Conservation (phyloP, 2,888 invertebrate genomes). For the Melinaea menophilus region DNA sequence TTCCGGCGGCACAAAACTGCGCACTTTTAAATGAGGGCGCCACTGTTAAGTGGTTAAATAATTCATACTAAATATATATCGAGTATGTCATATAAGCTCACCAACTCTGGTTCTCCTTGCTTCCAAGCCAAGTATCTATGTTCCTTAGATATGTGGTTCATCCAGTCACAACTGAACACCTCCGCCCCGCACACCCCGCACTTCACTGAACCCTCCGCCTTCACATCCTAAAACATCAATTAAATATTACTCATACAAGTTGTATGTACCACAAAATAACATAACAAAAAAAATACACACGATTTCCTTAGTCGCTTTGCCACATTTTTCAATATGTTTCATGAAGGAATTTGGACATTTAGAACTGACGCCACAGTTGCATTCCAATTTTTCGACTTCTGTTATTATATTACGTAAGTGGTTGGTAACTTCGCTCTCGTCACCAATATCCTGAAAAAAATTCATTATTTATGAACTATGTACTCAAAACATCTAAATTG, state of each 20-base stretch:
- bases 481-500: not conserved
- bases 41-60: too few species aligned
- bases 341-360: slow-evolving; percentile 41
- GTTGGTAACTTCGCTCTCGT: slow-evolving; percentile 37
- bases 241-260: not conserved
- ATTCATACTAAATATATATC: too few species aligned
- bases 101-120: slow-evolving; percentile 42
- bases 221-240: not conserved
- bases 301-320: slow-evolving; percentile 9
- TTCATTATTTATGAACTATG: not conserved
- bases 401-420: slow-evolving; percentile 40
- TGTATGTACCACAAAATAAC: too few species aligned
- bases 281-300: not conserved
- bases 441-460: slow-evolving; percentile 32
- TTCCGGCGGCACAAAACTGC: too few species aligned
- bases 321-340: slow-evolving; percentile 42
- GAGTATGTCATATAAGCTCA: slow-evolving; percentile 19
- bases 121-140: slow-evolving; percentile 58
- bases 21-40: too few species aligned
- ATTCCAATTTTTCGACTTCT: slow-evolving; percentile 37
- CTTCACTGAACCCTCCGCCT: slow-evolving; percentile 18
- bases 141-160: slow-evolving; percentile 42
- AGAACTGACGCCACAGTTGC: slow-evolving; percentile 37
- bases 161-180: slow-evolving; percentile 39
- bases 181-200: slow-evolving; percentile 45